Percentiles rank a stretch among this genome's conserved stretches.
Conservation (phyloP, 2,888 invertebrate species). For the Phytoseiulus persimilis region DNA sequence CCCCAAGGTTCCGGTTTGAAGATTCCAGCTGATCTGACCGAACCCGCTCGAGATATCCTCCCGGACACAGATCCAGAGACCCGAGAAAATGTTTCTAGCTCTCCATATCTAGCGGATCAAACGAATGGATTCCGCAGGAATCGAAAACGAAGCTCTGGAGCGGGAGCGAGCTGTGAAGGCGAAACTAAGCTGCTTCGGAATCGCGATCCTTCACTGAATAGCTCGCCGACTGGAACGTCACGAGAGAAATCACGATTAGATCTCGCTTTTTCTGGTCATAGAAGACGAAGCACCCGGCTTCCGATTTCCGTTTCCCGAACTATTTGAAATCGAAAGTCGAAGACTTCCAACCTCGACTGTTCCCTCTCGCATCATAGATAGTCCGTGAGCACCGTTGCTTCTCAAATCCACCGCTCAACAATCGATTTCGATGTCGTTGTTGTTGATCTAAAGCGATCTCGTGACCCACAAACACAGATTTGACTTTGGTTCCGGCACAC, state of each 20-base stretch:
- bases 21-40: no score
- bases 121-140: background rate
- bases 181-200: background rate
- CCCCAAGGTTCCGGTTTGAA: no score
- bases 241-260: background rate
- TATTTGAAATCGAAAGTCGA: no score
- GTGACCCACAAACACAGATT: background rate
- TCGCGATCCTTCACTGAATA: background rate
- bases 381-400: no score
- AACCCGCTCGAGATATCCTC: no score
- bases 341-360: no score
- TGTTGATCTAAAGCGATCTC: background rate
- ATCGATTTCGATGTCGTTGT: background rate
- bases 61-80: no score
- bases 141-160: background rate
- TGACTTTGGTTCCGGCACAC: background rate
- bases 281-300: no score
- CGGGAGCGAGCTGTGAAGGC: background rate
- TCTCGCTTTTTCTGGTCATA: background rate
- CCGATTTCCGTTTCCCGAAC: no score
- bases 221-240: background rate
- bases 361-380: no score
- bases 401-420: background rate
- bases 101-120: no score
- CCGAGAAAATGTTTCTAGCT: no score